phyloP scores from a whole-genome alignment of 1,140 invertebrate species.

The Rhizoglyphus robini region DNA sequence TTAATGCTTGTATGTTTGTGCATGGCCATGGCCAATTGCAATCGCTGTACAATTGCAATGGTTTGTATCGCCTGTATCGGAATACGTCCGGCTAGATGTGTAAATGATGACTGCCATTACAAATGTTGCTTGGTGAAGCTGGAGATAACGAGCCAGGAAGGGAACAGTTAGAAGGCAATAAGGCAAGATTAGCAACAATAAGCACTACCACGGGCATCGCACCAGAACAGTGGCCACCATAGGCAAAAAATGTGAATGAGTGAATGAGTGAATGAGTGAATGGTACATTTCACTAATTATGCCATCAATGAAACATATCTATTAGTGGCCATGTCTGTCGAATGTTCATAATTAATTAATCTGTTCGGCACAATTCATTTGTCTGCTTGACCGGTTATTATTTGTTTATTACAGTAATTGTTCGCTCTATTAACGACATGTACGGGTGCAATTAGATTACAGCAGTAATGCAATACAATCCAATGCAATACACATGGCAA shows the following conservation, averaged over 20 bases:
- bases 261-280: not conserved
- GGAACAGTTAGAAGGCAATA: not conserved
- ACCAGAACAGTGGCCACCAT: not conserved
- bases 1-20: too few relatives aligned
- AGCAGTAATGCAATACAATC: not conserved
- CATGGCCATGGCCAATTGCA: too few relatives aligned
- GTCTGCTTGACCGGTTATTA: conserved; percentile 10
- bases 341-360: conserved; percentile 15
- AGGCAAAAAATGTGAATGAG: not conserved
- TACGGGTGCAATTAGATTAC: conserved; percentile 7
- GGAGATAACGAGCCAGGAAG: conserved; percentile 6
- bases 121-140: not conserved
- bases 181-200: not conserved
- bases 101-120: conserved; percentile 1
- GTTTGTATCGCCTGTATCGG: too few relatives aligned
- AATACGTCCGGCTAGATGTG: not conserved
- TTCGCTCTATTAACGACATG: conserved; percentile 14
- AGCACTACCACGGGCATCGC: not conserved
- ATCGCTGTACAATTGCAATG: too few relatives aligned
- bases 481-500: not conserved
- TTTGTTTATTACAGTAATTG: conserved; percentile 11
- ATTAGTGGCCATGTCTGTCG: conserved; percentile 4
- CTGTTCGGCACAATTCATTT: conserved; percentile 12
- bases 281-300: conserved; percentile 14
- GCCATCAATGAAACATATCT: conserved; percentile 12